A percentile compares a stretch with the other conserved stretches of the same genome.
phyloP scores from a whole-genome alignment of 2,888 invertebrate genomes.

The Drosophila colorata region DNA sequence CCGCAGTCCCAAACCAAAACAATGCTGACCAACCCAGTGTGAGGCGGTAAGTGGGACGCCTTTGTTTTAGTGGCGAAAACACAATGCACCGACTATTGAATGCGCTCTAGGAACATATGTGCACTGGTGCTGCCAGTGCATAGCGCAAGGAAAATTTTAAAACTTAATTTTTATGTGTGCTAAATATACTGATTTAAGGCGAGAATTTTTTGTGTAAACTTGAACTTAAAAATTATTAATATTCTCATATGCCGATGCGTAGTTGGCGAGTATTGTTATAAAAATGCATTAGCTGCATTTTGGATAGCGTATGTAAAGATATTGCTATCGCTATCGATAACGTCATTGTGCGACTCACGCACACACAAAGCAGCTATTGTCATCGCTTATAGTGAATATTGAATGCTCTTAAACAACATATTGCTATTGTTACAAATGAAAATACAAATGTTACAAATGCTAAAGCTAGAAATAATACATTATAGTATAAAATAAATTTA shows the following conservation, averaged over 20 bases:
- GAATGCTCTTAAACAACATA: background rate
- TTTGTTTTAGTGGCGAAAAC: constrained; percentile 47
- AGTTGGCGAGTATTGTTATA: background rate
- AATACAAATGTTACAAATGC: background rate
- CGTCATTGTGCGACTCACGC: background rate
- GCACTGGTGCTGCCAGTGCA: background rate
- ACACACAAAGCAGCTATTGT: constrained; percentile 9
- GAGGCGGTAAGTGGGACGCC: constrained; percentile 48
- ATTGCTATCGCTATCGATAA: constrained; percentile 30
- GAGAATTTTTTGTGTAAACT: background rate
- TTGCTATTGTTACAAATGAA: background rate
- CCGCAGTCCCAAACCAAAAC: constrained; percentile 30
- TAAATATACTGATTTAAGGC: background rate
- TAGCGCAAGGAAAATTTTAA: background rate
- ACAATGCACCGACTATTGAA: constrained; percentile 15
- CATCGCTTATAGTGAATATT: constrained; percentile 1
- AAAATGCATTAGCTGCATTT: background rate
- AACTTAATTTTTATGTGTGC: background rate
- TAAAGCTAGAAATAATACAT: background rate
- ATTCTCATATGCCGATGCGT: background rate
- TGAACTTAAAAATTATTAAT: background rate
- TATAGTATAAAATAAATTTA: too few relatives aligned
- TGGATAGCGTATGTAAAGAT: constrained; percentile 29
- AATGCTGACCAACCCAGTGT: constrained; percentile 6
- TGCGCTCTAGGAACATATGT: constrained; percentile 17